phyloP scores from a whole-genome alignment of 2,113 vertebrate species.

The Cygnus buccinator region DNA sequence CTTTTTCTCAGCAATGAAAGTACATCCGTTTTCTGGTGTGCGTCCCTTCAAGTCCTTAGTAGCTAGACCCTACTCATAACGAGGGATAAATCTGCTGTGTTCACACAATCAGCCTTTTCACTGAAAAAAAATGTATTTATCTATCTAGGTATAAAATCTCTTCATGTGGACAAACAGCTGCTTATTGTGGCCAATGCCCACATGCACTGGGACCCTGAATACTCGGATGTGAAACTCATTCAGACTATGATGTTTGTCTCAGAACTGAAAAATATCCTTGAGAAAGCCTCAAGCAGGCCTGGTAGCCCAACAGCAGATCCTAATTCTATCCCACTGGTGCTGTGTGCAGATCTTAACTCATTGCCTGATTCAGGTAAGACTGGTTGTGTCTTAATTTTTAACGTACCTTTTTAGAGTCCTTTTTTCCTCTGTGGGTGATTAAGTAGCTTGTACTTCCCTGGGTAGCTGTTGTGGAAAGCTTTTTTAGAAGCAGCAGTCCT shows the following conservation, averaged over 20 bases:
- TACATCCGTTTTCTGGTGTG: neutral
- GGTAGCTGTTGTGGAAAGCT: neutral
- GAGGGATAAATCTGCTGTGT: neutral
- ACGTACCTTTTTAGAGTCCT: neutral
- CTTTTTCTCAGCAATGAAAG: neutral
- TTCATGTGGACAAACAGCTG: constrained; percentile 89
- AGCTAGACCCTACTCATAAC: neutral
- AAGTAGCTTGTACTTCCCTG: neutral
- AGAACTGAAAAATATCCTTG: constrained; percentile 94
- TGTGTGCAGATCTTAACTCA: constrained; percentile 98
- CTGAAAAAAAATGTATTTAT: neutral
- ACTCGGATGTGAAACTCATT: constrained; percentile 96
- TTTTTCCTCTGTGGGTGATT: fast-evolving
- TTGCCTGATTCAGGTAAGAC: constrained; percentile 94
- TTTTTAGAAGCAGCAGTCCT: neutral
- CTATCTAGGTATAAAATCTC: constrained; percentile 84
- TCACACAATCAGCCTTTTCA: neutral
- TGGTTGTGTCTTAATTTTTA: neutral
- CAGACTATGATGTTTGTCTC: constrained; percentile 99
- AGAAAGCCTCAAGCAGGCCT: constrained; percentile 87
- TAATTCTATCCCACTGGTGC: constrained; percentile 93
- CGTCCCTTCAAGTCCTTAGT: neutral
- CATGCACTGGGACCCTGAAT: constrained; percentile 99
- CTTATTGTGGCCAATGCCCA: constrained; percentile 96
- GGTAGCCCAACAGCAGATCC: constrained; percentile 85